phyloP scores from a whole-genome alignment of 1,140 invertebrate species.

The Papilio polyxenes region DNA sequence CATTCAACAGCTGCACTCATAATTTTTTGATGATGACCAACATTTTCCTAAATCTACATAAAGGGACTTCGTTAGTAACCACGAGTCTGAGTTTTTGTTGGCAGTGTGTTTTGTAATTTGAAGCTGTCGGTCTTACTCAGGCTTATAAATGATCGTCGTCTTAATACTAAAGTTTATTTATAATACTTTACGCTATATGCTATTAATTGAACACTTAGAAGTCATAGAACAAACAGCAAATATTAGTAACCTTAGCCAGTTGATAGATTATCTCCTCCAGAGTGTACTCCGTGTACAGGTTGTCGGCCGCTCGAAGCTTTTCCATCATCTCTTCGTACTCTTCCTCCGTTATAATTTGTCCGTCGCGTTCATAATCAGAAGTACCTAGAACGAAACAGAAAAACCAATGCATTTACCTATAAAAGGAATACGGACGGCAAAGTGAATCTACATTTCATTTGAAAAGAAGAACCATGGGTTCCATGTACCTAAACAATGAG shows the following conservation, averaged over 20 bases:
- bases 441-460: not conserved
- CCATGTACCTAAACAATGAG: too few species aligned
- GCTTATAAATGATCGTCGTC: too few species aligned
- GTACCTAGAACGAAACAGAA: conserved; percentile 55
- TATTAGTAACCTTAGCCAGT: conserved; percentile 83
- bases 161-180: too few species aligned
- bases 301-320: conserved; percentile 83
- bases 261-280: conserved; percentile 89
- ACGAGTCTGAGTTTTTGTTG: not conserved
- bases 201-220: too few species aligned
- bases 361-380: conserved; percentile 76
- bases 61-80: not conserved
- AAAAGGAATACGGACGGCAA: not conserved
- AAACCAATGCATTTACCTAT: not conserved
- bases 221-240: not conserved
- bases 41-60: not conserved
- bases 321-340: conserved; percentile 83
- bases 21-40: not conserved
- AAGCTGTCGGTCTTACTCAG: not conserved
- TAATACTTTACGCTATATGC: too few species aligned
- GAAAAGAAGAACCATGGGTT: not conserved
- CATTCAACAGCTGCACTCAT: too few species aligned
- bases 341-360: conserved; percentile 72
- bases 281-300: conserved; percentile 86
- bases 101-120: not conserved